Base-by-base conservation (phyloP, 2,797 vertebrate species). In the Onychomys arenicola region DNA sequence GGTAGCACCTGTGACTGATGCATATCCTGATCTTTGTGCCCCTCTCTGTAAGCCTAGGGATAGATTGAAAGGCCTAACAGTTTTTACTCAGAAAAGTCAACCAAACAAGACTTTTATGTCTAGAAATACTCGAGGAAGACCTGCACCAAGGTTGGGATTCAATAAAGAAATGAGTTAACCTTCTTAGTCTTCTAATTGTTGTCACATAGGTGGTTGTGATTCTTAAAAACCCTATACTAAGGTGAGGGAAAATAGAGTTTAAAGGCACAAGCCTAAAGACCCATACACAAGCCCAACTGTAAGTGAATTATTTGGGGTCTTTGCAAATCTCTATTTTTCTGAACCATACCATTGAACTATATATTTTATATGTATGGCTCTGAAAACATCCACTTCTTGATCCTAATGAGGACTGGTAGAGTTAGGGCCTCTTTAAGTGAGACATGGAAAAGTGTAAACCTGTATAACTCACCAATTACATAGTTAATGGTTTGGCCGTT, bases 251-350 rank as follows among this genome's bases (percentile, higher is more conserved):
- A 94, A 57, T 61, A 55, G 37, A 91, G 59, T 65, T 61, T 67
- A 85, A 95, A 91, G 25, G n/a, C 32, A 93, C 49, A 11, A 89
- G 19, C 52, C 89, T 11, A 49, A 83, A 92, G 25, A 57, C 5
- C 43, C 6, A 52, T 27, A 17, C 14, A n/a, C 43, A 92, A 75
- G 2, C 25, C 12, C 2, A 5, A 85, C n/a, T 76, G 46, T 80
- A 61, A 34, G 34, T 75, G 40, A 65, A 32, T 75, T 12, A 52
- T 23, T 76, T 95, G 27, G 11, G 49, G 6, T 46, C 25, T 46
- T 81, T 91, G 73, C 2, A 63, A 76, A 91, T 84, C 37, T 93
- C 71, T 93, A 73, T 46, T 95, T 93, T 85, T 63, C 84, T 71
- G 7, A 7, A 52, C 9, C 12, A 16, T 17, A n/a, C 8, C 73